These are phyloP conservation scores for Rousettus madagascariensis DNA, from an alignment of 2,797 vertebrate genomes.

Conservation along the genomic window DNA sequence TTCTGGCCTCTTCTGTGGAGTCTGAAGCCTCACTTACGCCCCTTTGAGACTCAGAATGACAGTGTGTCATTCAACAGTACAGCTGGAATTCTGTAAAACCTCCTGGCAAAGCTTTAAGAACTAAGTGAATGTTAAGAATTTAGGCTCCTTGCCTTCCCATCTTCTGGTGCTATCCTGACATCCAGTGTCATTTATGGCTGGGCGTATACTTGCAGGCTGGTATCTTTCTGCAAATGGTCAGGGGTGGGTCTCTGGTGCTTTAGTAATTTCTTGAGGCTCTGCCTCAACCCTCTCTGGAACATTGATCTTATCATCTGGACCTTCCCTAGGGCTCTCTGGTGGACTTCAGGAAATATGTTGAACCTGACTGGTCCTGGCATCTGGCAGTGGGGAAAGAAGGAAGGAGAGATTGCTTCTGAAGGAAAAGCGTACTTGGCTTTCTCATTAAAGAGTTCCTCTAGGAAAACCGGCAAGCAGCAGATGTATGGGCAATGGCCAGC, in stretches of 20 bases:
- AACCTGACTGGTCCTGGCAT: slow-evolving; percentile 34
- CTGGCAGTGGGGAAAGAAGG: not conserved
- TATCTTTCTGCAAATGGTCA: not conserved
- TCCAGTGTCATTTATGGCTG: not conserved
- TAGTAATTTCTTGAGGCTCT: not conserved
- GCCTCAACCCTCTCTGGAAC: not conserved
- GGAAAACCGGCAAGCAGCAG: slow-evolving; percentile 24
- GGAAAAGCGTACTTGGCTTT: slow-evolving; percentile 61
- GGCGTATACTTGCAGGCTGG: not conserved
- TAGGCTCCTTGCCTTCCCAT: not conserved
- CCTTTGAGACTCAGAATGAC: slow-evolving; percentile 15
- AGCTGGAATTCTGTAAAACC: not conserved
- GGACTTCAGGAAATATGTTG: not conserved
- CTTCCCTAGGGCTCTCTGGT: slow-evolving; percentile 27
- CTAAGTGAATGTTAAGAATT: not conserved
- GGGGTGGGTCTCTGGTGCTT: not conserved
- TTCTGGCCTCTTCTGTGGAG: slow-evolving; percentile 47
- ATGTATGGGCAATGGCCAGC: slow-evolving; percentile 49
- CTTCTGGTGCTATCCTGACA: not conserved
- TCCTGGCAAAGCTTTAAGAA: not conserved
- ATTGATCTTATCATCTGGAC: not conserved
- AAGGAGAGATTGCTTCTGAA: not conserved
- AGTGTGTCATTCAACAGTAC: not conserved
- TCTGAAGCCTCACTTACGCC: not conserved
- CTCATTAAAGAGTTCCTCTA: slow-evolving; percentile 47